These are phyloP conservation scores for Origma solitaria DNA, from an alignment of 2,113 vertebrate genomes.

Conservation along the genomic window DNA sequence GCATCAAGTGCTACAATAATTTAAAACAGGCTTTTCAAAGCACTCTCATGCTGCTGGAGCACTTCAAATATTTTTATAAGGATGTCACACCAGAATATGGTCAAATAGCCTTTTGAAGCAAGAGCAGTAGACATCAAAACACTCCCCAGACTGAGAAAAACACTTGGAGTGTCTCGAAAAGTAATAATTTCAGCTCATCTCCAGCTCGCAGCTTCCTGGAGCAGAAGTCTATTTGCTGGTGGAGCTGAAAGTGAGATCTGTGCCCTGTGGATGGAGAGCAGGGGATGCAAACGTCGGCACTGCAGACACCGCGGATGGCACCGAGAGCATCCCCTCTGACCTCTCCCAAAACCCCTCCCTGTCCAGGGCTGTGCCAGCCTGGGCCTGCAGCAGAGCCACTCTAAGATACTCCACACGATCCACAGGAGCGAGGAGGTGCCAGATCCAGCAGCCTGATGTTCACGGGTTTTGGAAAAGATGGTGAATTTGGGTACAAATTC, in stretches of 20 bases:
- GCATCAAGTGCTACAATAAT: neutral
- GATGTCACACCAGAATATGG: neutral
- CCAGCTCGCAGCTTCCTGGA: neutral
- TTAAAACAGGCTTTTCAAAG: neutral
- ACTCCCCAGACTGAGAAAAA: neutral
- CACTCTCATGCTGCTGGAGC: neutral
- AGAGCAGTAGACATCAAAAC: neutral
- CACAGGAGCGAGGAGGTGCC: neutral
- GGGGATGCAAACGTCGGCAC: neutral
- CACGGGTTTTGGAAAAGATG: neutral
- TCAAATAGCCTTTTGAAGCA: neutral
- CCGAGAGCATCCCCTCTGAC: fast-evolving
- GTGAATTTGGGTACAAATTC: neutral
- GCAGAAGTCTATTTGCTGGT: neutral
- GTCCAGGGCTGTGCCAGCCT: fast-evolving
- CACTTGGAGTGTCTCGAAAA: neutral
- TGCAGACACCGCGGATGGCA: neutral
- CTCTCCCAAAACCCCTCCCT: fast-evolving
- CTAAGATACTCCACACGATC: fast-evolving
- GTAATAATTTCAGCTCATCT: neutral
- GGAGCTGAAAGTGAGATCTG: neutral
- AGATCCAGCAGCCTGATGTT: neutral
- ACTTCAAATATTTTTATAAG: neutral
- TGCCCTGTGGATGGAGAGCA: fast-evolving
- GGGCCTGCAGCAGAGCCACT: fast-evolving